Base-by-base conservation (phyloP, 37 sponge, comb jelly and placozoan genomes). In the Halichondria panicea region DNA sequence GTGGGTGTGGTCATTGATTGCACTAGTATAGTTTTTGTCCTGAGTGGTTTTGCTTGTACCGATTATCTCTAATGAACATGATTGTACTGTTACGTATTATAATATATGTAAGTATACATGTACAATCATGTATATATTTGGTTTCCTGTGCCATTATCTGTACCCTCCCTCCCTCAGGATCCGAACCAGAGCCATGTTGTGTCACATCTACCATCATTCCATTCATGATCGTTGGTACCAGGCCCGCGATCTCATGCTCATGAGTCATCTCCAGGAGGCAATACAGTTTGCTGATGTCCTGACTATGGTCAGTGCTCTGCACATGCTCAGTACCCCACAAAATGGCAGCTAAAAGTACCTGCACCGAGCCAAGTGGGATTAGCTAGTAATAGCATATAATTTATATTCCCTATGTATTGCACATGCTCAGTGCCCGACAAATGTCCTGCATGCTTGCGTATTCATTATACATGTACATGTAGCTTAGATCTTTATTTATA, bases 191-290 rank as follows among this genome's bases (percentile, higher is more conserved):
- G 91, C 99, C 61, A 80, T 98, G 66, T 78, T 98, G 43, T 98
- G 91, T n/a, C 93, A 95, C 46, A 90, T 95, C 72, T 98, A 98
- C 76, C 87, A 93, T 77, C 90, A 91, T 30, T 95, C 99, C 19
- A 76, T 98, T 13, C 95, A 95, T 46, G 74, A 95, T 63, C 76
- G 90, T 67, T 98, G 96, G 96, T 79, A 70, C 63, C 86, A 95
- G 78, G 99, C 93, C 32, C 62, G 88, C 1, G 93, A 92, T 64
- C 82, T 95, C 31, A 95, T 98, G 94, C 72, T 99, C 69, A 95
- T 95, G 94, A 87, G 85, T 48, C 95, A 95, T 42, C 80, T 99
- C n/a, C 99, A 99, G 77, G 96, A 99, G 78, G 81, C 57, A 30
- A 93, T 95, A 33, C 83, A 84, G 30, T 81, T 79, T 40, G 80